Evolutionary conservation across 2,888 invertebrate species (phyloP), one percentile per base, ranked within the genome.

Genomic region (Synanthedon tipuliformis): DNA sequence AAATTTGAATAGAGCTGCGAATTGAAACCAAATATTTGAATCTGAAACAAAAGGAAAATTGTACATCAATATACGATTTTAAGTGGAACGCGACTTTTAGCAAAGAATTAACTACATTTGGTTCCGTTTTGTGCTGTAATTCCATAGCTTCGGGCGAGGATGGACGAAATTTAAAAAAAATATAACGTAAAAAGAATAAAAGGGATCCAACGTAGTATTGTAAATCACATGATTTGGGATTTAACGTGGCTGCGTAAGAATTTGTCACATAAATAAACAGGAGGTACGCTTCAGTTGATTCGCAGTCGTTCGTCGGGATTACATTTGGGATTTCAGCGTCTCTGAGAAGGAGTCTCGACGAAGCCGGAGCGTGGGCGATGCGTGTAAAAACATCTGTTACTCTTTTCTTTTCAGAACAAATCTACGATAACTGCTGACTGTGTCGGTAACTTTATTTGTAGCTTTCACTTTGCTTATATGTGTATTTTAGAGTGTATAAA

Each of bases 21-120:
- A 89, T 99, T 99, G 90, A 96, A 99, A 68, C 98, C 98, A 86
- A 97, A 95, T 89, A 98, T 94, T 90, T 99, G 98, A 75, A 98
- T 94, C 98, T 98, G 92, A 62, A 92, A 91, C 76, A 85, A 85
- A 70, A 61, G 57, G 57, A 61, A 23, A 58, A 58, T 53, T 51
- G 58, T 11, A 56, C 50, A 56, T 56, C 18, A 52, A 57, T 54
- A 56, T 53, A 40, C 53, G 50, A 34, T 40, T 53, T 52, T 52
- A 52, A 51, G 52, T 23, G 23, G 23, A 23, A 23, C 23, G 23
- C 16, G 48, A 56, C 51, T 49, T 52, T 50, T 50, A 53, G 54
- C 53, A 55, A 52, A 53, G 54, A 40, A 51, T 48, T 51, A 16
- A 48, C 15, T 52, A 23, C 12, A 12, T 52, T 52, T 52, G 13